Base-by-base conservation (phyloP, 2,797 vertebrate species). In the Emydoidea blandingii region DNA sequence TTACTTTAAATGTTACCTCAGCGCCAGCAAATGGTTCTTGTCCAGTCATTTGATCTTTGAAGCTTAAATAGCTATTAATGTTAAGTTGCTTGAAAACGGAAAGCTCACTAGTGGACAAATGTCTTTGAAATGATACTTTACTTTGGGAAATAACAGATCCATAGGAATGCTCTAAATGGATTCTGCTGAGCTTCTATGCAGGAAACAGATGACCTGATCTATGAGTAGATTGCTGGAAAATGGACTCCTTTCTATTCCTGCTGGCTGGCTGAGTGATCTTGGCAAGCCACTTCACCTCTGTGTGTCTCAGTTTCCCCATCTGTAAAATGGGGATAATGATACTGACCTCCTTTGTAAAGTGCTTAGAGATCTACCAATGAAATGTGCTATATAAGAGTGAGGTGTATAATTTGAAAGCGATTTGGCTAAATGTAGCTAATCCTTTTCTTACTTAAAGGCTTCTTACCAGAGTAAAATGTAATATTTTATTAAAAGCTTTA, bases 1-100 rank as follows among this genome's bases (percentile, higher is more conserved):
- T 90, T 93, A 79, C 92, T 93, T 93, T 62, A 82, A 31, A 92
- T 54, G 85, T 91, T 90, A n/a, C 62, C 78, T 87, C 79, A 4
- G 57, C 91, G 93, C 97, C 94, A 97, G 87, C 85, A 27, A 88
- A 97, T 95, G 94, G 81, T 57, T 90, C 88, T 84, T 90, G 81
- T 87, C 95, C 95, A 97, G 93, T 72, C 83, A 82, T 88, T 91
- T 97, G 59, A 91, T 89, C 94, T 88, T 90, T 90, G 92, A 86
- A 94, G 92, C 91, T 97, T 95, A 94, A 97, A 92, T 82, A 94
- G 88, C 86, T 97, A 86, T 95, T 95, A 87, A 83, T 86, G 89
- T 90, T 80, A 84, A 95, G 87, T 89, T 93, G 87, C 94, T 93
- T 89, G 96, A 94, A 90, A 95, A 95, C 37, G 80, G 85, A 87